Evolutionary conservation across 2,797 vertebrate species (phyloP).

Genomic region (Melanogrammus aeglefinus): DNA sequence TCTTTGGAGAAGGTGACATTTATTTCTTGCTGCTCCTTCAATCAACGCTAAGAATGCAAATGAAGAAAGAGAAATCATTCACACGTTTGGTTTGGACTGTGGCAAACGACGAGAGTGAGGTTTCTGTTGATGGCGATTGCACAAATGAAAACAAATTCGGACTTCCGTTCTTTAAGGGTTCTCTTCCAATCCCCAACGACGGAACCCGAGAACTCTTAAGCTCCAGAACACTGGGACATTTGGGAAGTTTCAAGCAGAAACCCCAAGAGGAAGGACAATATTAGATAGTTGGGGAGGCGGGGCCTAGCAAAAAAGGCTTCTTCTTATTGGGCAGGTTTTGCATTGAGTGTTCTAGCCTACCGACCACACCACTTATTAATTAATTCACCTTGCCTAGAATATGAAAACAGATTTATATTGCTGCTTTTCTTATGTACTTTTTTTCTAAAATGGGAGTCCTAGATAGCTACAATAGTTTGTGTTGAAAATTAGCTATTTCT

Average conservation of each 20-base stretch:
- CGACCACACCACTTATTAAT: conserved; percentile 77
- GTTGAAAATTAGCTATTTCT: conserved; percentile 57
- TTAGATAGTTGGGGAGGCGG: conserved; percentile 43
- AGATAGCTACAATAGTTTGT: conserved; percentile 66
- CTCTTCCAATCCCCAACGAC: conserved; percentile 2
- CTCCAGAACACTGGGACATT: conserved; percentile 29
- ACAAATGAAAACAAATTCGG: conserved; percentile 56
- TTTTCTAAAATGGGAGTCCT: conserved; percentile 70
- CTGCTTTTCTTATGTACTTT: conserved; percentile 78
- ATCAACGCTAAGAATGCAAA: conserved; percentile 71
- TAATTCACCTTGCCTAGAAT: conserved; percentile 58
- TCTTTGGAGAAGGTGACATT: conserved; percentile 46
- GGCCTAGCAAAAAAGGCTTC: conserved; percentile 34
- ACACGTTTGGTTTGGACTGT: conserved; percentile 33
- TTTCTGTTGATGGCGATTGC: conserved; percentile 57
- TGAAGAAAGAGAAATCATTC: conserved; percentile 31
- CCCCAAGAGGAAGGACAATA: conserved; percentile 34
- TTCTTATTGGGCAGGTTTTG: conserved; percentile 31
- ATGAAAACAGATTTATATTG: conserved; percentile 65
- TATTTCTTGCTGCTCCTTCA: conserved; percentile 65
- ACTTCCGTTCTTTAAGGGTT: conserved; percentile 23
- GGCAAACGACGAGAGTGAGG: neutral
- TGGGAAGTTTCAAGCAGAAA: conserved; percentile 12
- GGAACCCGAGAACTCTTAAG: conserved; percentile 46
- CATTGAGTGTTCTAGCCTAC: conserved; percentile 21